phyloP scores from a whole-genome alignment of 2,113 vertebrate species.

The Strix aluco region DNA sequence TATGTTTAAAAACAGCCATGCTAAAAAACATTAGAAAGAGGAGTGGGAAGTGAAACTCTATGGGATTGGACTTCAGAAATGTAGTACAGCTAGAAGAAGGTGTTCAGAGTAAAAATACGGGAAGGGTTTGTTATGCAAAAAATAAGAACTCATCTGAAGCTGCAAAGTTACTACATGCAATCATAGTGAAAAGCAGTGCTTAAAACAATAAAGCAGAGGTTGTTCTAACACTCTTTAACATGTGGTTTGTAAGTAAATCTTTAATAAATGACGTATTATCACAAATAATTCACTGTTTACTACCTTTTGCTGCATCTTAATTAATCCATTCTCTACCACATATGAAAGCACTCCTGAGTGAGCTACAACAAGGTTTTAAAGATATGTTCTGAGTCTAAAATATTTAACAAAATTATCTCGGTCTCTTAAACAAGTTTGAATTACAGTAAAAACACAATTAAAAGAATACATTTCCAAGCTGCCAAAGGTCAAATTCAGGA shows the following conservation, averaged over 20 bases:
- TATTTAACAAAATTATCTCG: not conserved
- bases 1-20: not conserved
- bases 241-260: not conserved
- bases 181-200: not conserved
- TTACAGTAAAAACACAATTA: not conserved
- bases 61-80: not conserved
- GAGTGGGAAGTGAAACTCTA: not conserved
- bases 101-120: not conserved
- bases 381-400: not conserved
- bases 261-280: slow-evolving; percentile 5
- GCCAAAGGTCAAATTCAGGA: not conserved
- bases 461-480: not conserved
- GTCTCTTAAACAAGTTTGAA: not conserved
- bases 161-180: not conserved
- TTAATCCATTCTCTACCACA: not conserved
- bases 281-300: not conserved
- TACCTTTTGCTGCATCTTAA: not conserved
- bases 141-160: not conserved
- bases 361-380: not conserved
- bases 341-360: not conserved
- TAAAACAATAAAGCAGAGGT: not conserved
- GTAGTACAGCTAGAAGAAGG: not conserved
- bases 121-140: not conserved
- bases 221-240: not conserved
- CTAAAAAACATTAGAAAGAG: slow-evolving; percentile 16